phyloP scores from a whole-genome alignment of 2,888 invertebrate species.

The Choristoneura rosaceana region DNA sequence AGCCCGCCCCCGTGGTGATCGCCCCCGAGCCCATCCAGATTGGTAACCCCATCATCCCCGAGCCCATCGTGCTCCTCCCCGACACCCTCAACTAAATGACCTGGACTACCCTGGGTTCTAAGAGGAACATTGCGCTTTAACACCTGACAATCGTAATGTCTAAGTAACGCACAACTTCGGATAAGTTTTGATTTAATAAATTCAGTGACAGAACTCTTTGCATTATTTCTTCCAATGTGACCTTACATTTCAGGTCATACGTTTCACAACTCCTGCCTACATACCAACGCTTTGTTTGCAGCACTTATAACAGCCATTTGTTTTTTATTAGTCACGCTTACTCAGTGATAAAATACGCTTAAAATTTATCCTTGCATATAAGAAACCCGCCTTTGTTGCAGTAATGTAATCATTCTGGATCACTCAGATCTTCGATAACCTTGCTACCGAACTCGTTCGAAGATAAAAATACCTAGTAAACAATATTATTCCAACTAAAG shows the following conservation, averaged over 20 bases:
- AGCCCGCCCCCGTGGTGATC: constrained; percentile 38
- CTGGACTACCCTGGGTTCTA: constrained; percentile 7
- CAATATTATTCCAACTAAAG: background rate
- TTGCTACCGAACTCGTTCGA: background rate
- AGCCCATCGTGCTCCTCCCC: constrained; percentile 57
- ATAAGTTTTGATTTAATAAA: constrained; percentile 17
- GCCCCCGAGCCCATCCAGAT: constrained; percentile 45
- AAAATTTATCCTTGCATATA: background rate
- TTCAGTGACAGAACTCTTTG: constrained; percentile 17
- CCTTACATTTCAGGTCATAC: background rate
- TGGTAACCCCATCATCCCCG: constrained; percentile 52
- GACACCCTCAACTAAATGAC: constrained; percentile 57
- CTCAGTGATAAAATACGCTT: background rate
- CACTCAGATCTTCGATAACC: constrained; percentile 11
- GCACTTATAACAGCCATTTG: background rate
- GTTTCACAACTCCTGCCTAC: background rate
- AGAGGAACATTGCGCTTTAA: constrained; percentile 16
- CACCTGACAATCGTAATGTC: background rate
- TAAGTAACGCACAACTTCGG: constrained; percentile 12
- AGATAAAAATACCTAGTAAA: background rate
- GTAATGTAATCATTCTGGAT: background rate
- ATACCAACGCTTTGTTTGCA: background rate
- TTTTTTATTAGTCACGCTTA: background rate
- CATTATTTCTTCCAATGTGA: background rate
- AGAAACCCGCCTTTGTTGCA: background rate